These are phyloP conservation scores for Chelonia mydas DNA, from an alignment of 2,797 vertebrate species.

Conservation along the genomic window DNA sequence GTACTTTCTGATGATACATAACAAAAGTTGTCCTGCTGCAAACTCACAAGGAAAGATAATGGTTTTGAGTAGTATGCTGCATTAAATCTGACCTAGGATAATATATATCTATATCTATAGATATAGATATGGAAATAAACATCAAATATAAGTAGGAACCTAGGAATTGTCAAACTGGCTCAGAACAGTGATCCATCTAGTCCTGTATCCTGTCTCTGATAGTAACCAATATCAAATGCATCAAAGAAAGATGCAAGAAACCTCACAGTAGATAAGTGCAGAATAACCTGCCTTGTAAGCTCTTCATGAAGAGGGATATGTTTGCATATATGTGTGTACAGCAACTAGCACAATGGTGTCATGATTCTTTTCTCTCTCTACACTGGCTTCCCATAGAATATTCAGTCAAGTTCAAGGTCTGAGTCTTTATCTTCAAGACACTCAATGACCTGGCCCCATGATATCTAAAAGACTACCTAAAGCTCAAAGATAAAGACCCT, in stretches of 20 bases:
- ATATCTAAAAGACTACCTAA: neutral
- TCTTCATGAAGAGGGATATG: neutral
- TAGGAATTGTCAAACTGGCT: neutral
- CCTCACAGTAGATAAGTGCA: neutral
- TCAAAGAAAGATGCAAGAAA: neutral
- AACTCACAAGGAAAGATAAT: neutral
- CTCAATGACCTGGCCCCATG: neutral
- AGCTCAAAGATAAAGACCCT: neutral
- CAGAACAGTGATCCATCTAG: neutral
- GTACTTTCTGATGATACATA: neutral
- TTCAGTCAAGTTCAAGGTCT: neutral
- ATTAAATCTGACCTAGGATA: neutral
- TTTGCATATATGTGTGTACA: neutral
- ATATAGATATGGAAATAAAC: neutral
- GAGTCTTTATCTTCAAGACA: neutral
- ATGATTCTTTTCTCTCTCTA: neutral
- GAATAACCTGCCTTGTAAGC: neutral
- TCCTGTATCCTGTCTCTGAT: neutral
- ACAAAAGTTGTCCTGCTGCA: neutral
- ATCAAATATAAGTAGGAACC: neutral
- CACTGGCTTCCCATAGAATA: neutral
- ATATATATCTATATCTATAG: neutral
- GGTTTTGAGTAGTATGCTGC: neutral
- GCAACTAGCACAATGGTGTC: neutral
- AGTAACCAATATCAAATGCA: neutral